These are phyloP conservation scores for Agriotes lineatus DNA, from an alignment of 2,888 invertebrate genomes.

Conservation along the genomic window DNA sequence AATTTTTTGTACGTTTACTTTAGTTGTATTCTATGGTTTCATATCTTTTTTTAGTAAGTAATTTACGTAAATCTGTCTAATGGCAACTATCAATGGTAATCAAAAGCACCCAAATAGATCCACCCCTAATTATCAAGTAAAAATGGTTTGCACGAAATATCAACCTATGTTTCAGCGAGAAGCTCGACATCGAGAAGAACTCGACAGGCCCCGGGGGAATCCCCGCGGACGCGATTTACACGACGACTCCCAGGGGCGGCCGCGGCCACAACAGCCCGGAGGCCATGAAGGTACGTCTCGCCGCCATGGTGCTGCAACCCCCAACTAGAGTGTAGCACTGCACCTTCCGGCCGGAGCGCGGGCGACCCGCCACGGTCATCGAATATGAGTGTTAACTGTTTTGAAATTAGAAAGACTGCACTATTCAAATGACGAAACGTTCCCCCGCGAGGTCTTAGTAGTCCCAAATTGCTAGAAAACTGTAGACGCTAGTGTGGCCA, in stretches of 20 bases:
- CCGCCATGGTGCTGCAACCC: conserved; percentile 90
- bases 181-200: conserved; percentile 66
- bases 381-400: conserved; percentile 65
- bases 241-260: conserved; percentile 65
- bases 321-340: conserved; percentile 83
- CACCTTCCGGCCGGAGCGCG: conserved; percentile 60
- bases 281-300: conserved; percentile 91
- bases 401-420: conserved; percentile 50
- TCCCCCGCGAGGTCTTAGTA: not conserved
- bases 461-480: conserved; percentile 17
- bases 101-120: no score
- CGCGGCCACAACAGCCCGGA: conserved; percentile 69
- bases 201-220: conserved; percentile 70
- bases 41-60: no score
- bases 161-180: conserved; percentile 57
- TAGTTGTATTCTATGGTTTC: no score
- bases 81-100: no score
- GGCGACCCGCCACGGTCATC: conserved; percentile 63
- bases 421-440: conserved; percentile 10
- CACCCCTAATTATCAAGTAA: no score
- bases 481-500: conserved; percentile 8
- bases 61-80: no score
- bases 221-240: conserved; percentile 82
- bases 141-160: no score
- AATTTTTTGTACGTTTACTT: no score